Evolutionary conservation across 37 sponge, comb jelly and placozoan genomes (phyloP).

Genomic region (Spongilla lacustris): DNA sequence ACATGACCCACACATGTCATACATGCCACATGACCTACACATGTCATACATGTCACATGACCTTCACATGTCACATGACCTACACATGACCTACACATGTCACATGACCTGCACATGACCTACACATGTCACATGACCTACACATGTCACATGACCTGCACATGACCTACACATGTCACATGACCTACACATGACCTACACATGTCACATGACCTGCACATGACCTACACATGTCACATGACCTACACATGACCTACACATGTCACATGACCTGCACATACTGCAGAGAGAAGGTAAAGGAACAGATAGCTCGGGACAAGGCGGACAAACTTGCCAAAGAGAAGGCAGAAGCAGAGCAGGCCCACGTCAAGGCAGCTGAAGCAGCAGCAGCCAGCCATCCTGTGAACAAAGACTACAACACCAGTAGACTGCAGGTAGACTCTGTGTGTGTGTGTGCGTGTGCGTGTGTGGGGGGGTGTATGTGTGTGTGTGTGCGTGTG

Average conservation of each 20-base stretch:
- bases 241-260: not conserved
- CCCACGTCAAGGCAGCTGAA: not conserved
- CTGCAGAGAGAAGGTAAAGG: slow-evolving; percentile 76
- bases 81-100: too few species aligned
- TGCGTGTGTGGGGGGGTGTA: not conserved
- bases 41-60: too few species aligned
- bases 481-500: too few species aligned
- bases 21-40: not conserved
- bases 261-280: too few species aligned
- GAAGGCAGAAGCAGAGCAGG: slow-evolving; percentile 34
- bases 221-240: too few species aligned
- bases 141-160: too few species aligned
- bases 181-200: not conserved
- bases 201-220: too few species aligned
- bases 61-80: not conserved
- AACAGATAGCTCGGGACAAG: slow-evolving; percentile 75
- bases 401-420: not conserved
- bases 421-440: slow-evolving; percentile 72
- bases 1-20: not conserved
- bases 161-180: too few species aligned
- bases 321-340: slow-evolving; percentile 58
- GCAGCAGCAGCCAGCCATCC: not conserved
- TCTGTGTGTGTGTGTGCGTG: not conserved
- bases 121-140: too few species aligned
- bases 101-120: not conserved